Percentiles rank a stretch among this genome's conserved stretches.
These are phyloP conservation scores for Haplochromis vanheusdeni DNA, from an alignment of 2,113 vertebrate species.

Conservation along the genomic window DNA sequence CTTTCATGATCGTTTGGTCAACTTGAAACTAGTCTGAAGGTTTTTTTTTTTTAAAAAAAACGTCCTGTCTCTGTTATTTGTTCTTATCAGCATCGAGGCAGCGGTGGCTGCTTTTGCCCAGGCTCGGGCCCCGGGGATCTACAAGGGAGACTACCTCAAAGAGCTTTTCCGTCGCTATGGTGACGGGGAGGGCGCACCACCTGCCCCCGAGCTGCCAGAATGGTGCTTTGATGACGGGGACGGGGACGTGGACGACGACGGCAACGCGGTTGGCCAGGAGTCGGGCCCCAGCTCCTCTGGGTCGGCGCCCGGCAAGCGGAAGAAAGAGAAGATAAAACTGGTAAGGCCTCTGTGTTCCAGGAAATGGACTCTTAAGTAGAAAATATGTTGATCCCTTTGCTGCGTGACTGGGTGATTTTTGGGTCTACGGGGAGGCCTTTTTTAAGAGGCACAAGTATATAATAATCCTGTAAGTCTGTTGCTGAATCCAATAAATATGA, in stretches of 20 bases:
- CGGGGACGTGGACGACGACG: slow-evolving; percentile 79
- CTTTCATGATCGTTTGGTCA: not conserved
- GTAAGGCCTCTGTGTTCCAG: slow-evolving; percentile 65
- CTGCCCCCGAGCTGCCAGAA: slow-evolving; percentile 85
- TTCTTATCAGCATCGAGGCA: slow-evolving; percentile 83
- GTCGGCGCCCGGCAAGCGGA: slow-evolving; percentile 80
- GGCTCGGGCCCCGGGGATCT: slow-evolving; percentile 93
- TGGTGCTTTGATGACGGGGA: slow-evolving; percentile 95
- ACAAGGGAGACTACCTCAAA: slow-evolving; percentile 97
- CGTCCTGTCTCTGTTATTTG: not conserved
- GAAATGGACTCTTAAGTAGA: slow-evolving; percentile 28
- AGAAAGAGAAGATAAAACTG: slow-evolving; percentile 90
- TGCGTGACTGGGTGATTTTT: not conserved
- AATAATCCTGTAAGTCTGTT: not conserved
- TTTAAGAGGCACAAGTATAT: not conserved
- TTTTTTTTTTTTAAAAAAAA: not conserved
- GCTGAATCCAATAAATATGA: not conserved
- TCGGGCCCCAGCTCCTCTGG: slow-evolving; percentile 90
- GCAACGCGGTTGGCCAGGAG: slow-evolving; percentile 75
- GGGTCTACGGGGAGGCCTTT: not conserved
- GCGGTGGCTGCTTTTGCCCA: slow-evolving; percentile 88
- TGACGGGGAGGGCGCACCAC: slow-evolving; percentile 85
- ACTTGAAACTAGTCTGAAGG: not conserved
- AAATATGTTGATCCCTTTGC: not conserved
- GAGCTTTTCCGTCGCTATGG: slow-evolving; percentile 95